A percentile compares a stretch with the other conserved stretches of the same genome.
phyloP scores from a whole-genome alignment of 2,797 vertebrate species.

The Oryzias sinensis region DNA sequence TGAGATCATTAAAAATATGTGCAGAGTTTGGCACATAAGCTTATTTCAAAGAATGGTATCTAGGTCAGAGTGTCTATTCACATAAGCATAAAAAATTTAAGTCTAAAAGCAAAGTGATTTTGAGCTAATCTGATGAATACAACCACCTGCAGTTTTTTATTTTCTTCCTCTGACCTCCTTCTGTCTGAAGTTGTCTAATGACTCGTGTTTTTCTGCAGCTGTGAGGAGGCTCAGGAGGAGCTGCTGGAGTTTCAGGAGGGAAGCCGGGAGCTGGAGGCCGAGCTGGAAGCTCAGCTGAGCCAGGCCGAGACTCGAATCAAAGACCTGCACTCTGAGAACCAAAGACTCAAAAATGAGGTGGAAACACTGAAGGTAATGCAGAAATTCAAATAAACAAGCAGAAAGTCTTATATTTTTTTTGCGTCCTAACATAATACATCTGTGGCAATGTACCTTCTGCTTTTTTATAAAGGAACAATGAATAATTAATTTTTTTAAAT shows the following conservation, averaged over 20 bases:
- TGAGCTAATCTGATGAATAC: neutral
- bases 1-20: no score
- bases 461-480: no score
- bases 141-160: neutral
- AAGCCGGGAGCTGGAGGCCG: slow-evolving; percentile 93
- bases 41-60: no score
- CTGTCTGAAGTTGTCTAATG: slow-evolving; percentile 26
- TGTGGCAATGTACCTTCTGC: no score
- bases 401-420: no score
- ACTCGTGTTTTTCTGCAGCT: slow-evolving; percentile 67
- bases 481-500: no score
- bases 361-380: slow-evolving; percentile 85
- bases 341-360: slow-evolving; percentile 87
- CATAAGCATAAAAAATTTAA: no score
- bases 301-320: slow-evolving; percentile 90
- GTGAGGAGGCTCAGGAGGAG: slow-evolving; percentile 91
- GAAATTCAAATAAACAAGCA: neutral
- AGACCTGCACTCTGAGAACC: slow-evolving; percentile 91
- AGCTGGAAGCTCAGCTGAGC: slow-evolving; percentile 90
- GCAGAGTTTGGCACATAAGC: no score
- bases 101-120: no score
- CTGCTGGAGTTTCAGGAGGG: slow-evolving; percentile 95
- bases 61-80: no score
- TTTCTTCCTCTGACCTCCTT: slow-evolving; percentile 16
- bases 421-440: no score